A percentile compares a stretch with the other conserved stretches of the same genome.
Conservation (phyloP, 2,888 invertebrate species). For the Polyploca ridens region DNA sequence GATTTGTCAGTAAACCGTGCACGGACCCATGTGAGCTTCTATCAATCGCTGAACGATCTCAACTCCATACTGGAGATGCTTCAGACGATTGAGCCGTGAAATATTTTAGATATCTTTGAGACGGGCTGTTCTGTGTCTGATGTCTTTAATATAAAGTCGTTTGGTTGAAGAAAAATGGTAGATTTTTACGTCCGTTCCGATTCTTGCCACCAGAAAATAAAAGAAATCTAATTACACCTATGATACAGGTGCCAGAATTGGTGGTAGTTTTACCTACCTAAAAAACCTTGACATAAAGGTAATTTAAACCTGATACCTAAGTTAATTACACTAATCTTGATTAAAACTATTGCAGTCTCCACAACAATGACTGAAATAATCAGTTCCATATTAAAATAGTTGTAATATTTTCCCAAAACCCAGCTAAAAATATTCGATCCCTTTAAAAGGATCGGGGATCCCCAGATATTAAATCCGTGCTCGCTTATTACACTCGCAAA, state of each 20-base stretch:
- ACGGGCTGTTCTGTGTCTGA: neutral
- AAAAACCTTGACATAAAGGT: neutral
- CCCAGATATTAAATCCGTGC: slow-evolving; percentile 6
- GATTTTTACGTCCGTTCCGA: too few species aligned
- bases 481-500: slow-evolving; percentile 3
- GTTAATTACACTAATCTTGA: neutral
- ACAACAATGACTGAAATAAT: too few species aligned
- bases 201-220: too few species aligned
- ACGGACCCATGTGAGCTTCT: slow-evolving; percentile 2
- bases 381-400: neutral
- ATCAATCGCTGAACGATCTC: slow-evolving; percentile 12
- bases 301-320: too few species aligned
- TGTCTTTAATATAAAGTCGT: neutral
- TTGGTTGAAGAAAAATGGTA: neutral
- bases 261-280: too few species aligned
- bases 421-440: slow-evolving; percentile 8
- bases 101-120: neutral
- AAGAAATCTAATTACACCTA: too few species aligned
- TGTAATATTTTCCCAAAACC: neutral
- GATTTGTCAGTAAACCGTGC: slow-evolving; percentile 10
- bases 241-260: too few species aligned
- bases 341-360: too few species aligned
- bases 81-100: slow-evolving; percentile 6
- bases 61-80: neutral
- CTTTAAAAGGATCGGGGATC: neutral